Conservation (phyloP, 2,888 invertebrate species). For the Tetheella fluctuosa region DNA sequence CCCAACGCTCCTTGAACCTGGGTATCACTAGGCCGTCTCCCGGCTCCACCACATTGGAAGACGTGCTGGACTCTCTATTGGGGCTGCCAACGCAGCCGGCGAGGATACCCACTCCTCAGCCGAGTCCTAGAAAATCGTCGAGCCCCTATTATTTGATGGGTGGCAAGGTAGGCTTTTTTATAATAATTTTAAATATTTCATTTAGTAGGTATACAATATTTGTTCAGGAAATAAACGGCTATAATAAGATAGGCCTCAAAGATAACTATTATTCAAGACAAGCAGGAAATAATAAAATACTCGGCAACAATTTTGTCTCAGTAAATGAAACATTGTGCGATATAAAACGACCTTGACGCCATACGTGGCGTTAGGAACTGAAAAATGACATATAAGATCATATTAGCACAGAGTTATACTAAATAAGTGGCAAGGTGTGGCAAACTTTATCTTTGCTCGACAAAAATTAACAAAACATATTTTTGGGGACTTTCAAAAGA, state of each 20-base stretch:
- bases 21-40: constrained; percentile 87
- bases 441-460: no score
- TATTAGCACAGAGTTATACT: no score
- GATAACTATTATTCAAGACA: background rate
- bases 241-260: constrained; percentile 62
- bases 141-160: constrained; percentile 79
- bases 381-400: no score
- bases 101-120: constrained; percentile 89
- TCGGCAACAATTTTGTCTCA: background rate
- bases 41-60: constrained; percentile 94
- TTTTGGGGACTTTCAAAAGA: no score
- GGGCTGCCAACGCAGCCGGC: constrained; percentile 90
- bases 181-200: no score
- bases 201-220: no score
- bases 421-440: no score
- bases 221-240: no score
- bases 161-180: constrained; percentile 70
- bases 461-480: no score
- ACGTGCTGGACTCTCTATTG: constrained; percentile 96
- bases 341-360: background rate
- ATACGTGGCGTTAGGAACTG: no score
- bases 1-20: constrained; percentile 78
- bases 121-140: constrained; percentile 76
- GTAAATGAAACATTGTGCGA: background rate
- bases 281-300: background rate